Evolutionary conservation across 2,113 vertebrate species (phyloP).

Genomic region (Atrichornis clamosus): DNA sequence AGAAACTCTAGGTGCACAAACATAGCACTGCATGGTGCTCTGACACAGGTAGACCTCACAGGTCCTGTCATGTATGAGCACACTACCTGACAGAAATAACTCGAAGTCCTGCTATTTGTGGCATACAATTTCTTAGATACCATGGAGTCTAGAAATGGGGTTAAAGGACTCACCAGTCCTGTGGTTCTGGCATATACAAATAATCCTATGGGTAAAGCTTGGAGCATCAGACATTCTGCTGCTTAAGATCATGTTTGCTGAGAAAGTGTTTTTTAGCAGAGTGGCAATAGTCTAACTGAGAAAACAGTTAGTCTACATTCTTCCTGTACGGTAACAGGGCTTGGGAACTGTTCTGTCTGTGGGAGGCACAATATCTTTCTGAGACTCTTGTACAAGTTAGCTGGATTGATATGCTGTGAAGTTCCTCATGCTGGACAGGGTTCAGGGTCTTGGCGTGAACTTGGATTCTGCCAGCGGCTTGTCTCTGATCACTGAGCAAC

Average conservation of each 20-base stretch:
- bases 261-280: not conserved
- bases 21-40: rapidly evolving
- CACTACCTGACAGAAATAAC: not conserved
- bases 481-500: not conserved
- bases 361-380: not conserved
- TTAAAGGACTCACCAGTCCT: not conserved
- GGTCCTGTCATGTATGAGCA: not conserved
- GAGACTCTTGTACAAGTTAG: not conserved
- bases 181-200: rapidly evolving
- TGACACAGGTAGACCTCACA: not conserved
- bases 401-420: not conserved
- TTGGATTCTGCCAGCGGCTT: not conserved
- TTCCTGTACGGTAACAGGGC: not conserved
- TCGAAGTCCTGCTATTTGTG: not conserved
- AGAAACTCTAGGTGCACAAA: not conserved
- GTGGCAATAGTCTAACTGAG: not conserved
- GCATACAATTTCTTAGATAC: not conserved
- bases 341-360: not conserved
- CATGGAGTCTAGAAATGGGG: not conserved
- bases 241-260: not conserved
- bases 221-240: not conserved
- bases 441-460: not conserved
- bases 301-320: not conserved
- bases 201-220: not conserved
- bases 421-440: rapidly evolving